These are phyloP conservation scores for Lucilia sericata DNA, from an alignment of 1,140 invertebrate species.

Conservation along the genomic window DNA sequence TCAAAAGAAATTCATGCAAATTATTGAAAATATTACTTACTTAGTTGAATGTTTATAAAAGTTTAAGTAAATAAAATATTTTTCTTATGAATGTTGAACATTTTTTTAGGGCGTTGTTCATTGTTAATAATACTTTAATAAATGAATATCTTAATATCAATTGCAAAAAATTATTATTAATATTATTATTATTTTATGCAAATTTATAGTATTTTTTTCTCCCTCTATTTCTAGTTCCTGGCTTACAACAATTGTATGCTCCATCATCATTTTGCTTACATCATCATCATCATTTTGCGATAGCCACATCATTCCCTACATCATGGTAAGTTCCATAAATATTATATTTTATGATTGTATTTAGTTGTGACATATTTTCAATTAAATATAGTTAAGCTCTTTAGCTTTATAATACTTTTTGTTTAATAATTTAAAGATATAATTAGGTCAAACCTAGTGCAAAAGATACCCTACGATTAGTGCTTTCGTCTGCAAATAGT, in stretches of 20 bases:
- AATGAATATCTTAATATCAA: background rate
- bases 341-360: slow-evolving; percentile 33
- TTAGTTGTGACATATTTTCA: slow-evolving; percentile 22
- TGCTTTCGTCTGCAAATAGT: too few species aligned
- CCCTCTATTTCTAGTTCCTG: background rate
- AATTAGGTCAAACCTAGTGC: background rate
- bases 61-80: background rate
- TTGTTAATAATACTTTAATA: background rate
- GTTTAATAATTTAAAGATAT: background rate
- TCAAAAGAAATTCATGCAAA: background rate
- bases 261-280: slow-evolving; percentile 21
- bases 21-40: background rate
- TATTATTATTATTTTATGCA: background rate
- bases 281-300: background rate
- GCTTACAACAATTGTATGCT: background rate
- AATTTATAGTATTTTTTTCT: background rate
- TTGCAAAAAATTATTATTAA: background rate
- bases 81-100: background rate
- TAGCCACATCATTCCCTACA: background rate
- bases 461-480: too few species aligned
- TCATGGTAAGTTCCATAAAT: background rate
- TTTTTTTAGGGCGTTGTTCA: background rate
- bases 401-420: too few species aligned
- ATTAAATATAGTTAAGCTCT: background rate
- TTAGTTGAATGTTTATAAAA: background rate